phyloP scores from a whole-genome alignment of 2,888 invertebrate species.

The Disparrhopalites patrizii region DNA sequence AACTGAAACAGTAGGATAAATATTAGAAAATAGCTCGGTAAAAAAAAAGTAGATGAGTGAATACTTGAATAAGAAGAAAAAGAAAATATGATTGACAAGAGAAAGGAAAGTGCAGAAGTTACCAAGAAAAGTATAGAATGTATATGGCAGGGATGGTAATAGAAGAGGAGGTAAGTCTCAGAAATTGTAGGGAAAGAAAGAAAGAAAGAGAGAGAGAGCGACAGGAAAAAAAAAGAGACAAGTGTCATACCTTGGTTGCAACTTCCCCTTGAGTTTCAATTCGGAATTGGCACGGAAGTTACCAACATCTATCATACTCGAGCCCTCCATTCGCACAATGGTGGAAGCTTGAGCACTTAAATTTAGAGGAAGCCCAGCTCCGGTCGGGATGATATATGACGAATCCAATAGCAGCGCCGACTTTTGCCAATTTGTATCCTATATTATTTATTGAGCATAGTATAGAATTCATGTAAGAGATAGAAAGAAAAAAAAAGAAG shows the following conservation, averaged over 20 bases:
- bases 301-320: slow-evolving; percentile 77
- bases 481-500: too few relatives aligned
- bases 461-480: slow-evolving; percentile 33
- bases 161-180: background rate
- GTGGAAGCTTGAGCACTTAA: slow-evolving; percentile 76
- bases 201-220: background rate
- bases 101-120: too few relatives aligned
- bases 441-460: slow-evolving; percentile 49
- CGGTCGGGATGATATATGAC: slow-evolving; percentile 78
- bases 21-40: too few relatives aligned
- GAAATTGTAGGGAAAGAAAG: background rate
- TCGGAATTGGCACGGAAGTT: slow-evolving; percentile 61
- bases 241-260: slow-evolving; percentile 67
- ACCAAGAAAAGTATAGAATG: too few relatives aligned
- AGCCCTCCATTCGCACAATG: slow-evolving; percentile 55
- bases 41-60: too few relatives aligned
- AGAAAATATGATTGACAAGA: too few relatives aligned
- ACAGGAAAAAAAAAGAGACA: slow-evolving; percentile 15
- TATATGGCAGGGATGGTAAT: too few relatives aligned
- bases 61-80: too few relatives aligned
- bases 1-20: too few relatives aligned
- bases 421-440: slow-evolving; percentile 77
- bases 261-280: slow-evolving; percentile 71
- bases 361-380: slow-evolving; percentile 77
- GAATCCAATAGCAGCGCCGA: slow-evolving; percentile 81